phyloP scores from a whole-genome alignment of 2,888 invertebrate genomes.

The Chironomus riparius region DNA sequence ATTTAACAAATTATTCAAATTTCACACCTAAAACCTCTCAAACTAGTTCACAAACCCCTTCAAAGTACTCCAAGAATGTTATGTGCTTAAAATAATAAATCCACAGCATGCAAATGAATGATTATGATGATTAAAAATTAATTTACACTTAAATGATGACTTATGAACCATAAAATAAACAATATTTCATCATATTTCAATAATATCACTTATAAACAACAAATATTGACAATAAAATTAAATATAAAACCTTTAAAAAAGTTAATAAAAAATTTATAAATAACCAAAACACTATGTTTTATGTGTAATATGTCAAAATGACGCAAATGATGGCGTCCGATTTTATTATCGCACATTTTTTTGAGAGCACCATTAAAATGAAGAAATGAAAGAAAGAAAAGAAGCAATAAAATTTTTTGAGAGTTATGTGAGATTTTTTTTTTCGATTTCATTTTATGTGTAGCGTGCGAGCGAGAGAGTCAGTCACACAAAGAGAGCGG shows the following conservation, averaged over 20 bases:
- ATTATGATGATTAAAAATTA: neutral
- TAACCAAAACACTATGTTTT: neutral
- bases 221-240: neutral
- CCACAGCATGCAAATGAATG: neutral
- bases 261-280: neutral
- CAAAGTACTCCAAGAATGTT: too few relatives aligned
- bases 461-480: neutral
- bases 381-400: neutral
- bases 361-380: neutral
- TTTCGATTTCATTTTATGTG: neutral
- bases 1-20: too few relatives aligned
- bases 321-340: constrained; percentile 12
- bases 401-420: too few relatives aligned
- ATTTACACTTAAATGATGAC: neutral
- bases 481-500: neutral
- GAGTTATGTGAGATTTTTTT: too few relatives aligned
- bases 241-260: neutral
- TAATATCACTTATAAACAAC: neutral
- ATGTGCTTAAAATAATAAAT: neutral
- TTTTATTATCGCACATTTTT: neutral
- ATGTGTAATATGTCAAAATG: constrained; percentile 8
- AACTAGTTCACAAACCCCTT: too few relatives aligned
- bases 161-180: neutral
- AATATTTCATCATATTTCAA: neutral
- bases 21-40: too few relatives aligned